Conservation (phyloP, 2,888 invertebrate genomes). For the Plagodis dolabraria region DNA sequence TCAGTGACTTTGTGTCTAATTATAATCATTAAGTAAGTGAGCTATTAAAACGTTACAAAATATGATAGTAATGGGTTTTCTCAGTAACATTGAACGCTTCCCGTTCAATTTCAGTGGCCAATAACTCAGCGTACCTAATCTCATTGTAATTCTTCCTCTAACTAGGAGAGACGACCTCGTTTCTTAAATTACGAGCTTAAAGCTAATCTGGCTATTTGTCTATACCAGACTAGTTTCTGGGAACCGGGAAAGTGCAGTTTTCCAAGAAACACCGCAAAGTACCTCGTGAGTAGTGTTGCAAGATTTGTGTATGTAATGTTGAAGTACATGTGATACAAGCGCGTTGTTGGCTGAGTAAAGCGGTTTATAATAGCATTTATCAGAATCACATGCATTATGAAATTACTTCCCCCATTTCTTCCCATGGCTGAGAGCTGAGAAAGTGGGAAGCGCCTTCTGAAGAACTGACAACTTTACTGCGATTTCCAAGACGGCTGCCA, state of each 20-base stretch:
- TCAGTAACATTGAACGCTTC: slow-evolving; percentile 3
- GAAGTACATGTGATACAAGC: no score
- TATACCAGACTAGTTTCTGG: slow-evolving; percentile 17
- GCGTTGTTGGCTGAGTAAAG: no score
- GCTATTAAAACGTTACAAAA: not conserved
- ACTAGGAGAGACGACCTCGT: slow-evolving; percentile 33
- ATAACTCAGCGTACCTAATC: slow-evolving; percentile 44
- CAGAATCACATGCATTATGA: no score
- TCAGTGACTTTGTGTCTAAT: no score
- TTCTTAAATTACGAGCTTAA: slow-evolving; percentile 43
- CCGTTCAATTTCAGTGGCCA: slow-evolving; percentile 22
- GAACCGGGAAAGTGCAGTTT: slow-evolving; percentile 16
- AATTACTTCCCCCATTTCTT: no score
- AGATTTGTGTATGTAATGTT: not conserved
- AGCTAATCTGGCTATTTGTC: slow-evolving; percentile 34
- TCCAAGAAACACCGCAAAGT: slow-evolving; percentile 13
- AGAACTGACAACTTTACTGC: no score
- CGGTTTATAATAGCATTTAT: no score
- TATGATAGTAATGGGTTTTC: slow-evolving; percentile 5
- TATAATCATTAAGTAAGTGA: no score
- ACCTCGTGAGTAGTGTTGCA: slow-evolving; percentile 6
- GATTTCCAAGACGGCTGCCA: no score
- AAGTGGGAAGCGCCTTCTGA: no score
- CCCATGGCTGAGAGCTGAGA: no score
- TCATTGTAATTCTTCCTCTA: slow-evolving; percentile 42